A percentile compares a stretch with the other conserved stretches of the same genome.
Conservation (phyloP, 2,797 vertebrate species). For the Peromyscus melanophrys region DNA sequence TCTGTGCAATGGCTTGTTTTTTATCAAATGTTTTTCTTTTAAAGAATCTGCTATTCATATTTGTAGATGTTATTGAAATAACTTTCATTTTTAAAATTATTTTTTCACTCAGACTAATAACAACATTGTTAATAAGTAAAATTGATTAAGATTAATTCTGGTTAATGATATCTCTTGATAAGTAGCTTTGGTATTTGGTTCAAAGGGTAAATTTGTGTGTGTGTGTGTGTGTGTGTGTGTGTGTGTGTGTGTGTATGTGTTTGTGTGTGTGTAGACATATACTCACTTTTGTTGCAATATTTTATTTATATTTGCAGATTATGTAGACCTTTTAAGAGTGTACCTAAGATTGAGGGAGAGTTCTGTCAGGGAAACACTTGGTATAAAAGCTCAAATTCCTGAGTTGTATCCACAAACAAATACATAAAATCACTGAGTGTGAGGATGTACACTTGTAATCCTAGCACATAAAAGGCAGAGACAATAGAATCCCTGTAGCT, state of each 20-base stretch:
- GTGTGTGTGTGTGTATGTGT: no score
- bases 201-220: background rate
- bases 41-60: background rate
- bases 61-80: slow-evolving; percentile 34
- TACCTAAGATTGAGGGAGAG: background rate
- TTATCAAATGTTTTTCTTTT: background rate
- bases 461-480: background rate
- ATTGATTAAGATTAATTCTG: background rate
- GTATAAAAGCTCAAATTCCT: background rate
- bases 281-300: background rate
- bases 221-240: no score
- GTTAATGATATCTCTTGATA: background rate
- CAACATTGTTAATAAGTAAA: background rate
- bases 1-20: background rate
- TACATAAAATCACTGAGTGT: no score
- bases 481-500: no score
- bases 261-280: background rate
- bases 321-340: background rate
- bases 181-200: background rate
- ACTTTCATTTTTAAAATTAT: background rate
- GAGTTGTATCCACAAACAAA: background rate
- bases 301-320: background rate
- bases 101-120: background rate
- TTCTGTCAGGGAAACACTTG: background rate
- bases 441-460: background rate